A percentile compares a stretch with the other conserved stretches of the same genome.
Conservation (phyloP, 2,888 invertebrate species). For the Dasypolia templi region DNA sequence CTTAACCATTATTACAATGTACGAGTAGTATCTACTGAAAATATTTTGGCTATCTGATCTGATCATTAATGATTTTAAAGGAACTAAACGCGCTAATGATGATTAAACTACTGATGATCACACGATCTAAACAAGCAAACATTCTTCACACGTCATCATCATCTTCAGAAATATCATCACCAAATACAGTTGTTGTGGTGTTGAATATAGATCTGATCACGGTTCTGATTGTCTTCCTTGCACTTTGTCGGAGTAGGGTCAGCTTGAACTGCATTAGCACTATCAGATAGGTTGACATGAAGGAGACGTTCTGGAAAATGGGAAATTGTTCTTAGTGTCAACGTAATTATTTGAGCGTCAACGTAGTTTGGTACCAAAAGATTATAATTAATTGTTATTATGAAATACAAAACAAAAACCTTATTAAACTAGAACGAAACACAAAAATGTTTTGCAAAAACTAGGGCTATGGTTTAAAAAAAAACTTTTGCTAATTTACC, state of each 20-base stretch:
- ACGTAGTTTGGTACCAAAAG: neutral
- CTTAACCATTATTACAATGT: neutral
- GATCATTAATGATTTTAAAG: neutral
- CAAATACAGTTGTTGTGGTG: constrained; percentile 74
- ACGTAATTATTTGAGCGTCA: neutral
- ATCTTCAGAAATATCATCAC: constrained; percentile 73
- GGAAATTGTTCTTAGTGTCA: neutral
- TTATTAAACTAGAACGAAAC: neutral
- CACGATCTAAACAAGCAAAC: neutral
- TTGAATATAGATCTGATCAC: constrained; percentile 80
- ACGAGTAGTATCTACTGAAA: neutral
- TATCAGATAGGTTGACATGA: constrained; percentile 93
- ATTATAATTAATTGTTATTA: too few species aligned
- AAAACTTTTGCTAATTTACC: neutral
- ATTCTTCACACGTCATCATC: constrained; percentile 53
- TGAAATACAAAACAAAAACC: neutral
- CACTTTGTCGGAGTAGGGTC: constrained; percentile 90
- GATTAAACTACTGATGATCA: neutral
- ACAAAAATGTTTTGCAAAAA: neutral
- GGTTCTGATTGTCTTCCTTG: constrained; percentile 78
- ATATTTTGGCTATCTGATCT: neutral
- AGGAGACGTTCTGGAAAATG: constrained; percentile 91
- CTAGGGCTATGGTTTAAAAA: neutral
- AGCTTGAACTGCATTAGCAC: constrained; percentile 94
- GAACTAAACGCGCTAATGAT: neutral